A percentile compares a stretch with the other conserved stretches of the same genome.
Evolutionary conservation across 2,797 vertebrate species (phyloP).

Genomic region (Argentina silus): DNA sequence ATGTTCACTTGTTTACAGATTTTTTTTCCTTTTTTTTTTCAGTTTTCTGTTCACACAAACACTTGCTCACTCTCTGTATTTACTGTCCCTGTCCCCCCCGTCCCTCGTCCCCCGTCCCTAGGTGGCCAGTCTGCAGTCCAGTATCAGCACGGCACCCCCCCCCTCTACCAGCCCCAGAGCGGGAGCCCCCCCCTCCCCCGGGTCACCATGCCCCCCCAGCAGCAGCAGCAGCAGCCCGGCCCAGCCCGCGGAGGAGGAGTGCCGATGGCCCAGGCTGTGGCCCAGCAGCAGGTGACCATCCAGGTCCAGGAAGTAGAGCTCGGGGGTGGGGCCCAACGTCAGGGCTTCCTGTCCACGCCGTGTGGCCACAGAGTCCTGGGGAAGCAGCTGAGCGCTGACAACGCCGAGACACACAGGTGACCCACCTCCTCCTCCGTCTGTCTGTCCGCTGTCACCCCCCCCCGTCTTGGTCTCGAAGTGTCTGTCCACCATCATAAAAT

Average conservation of each 20-base stretch:
- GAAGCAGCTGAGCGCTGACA: conserved; percentile 98
- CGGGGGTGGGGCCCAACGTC: conserved; percentile 76
- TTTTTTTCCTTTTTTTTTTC: not conserved
- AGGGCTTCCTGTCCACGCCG: conserved; percentile 85
- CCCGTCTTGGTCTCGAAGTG: no score
- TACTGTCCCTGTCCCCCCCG: not conserved
- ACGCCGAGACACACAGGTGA: conserved; percentile 96
- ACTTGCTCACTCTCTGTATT: conserved; percentile 16
- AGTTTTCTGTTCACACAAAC: no score
- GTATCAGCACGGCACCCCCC: conserved; percentile 83
- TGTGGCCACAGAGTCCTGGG: conserved; percentile 90
- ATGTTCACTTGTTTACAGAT: not conserved
- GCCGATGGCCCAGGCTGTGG: conserved; percentile 66
- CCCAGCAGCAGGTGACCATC: conserved; percentile 87
- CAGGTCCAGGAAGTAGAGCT: conserved; percentile 92
- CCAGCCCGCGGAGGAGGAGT: conserved; percentile 60
- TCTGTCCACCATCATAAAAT: not conserved
- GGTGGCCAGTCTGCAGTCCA: conserved; percentile 85
- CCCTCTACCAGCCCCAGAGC: conserved; percentile 87
- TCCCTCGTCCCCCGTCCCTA: conserved; percentile 40
- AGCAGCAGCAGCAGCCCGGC: conserved; percentile 69
- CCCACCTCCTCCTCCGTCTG: conserved; percentile 6
- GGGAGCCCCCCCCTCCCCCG: conserved; percentile 88
- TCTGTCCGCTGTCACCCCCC: not conserved
- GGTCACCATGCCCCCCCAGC: conserved; percentile 74